Base-by-base conservation (phyloP, 2,797 vertebrate species). In the Epinephelus awoara region DNA sequence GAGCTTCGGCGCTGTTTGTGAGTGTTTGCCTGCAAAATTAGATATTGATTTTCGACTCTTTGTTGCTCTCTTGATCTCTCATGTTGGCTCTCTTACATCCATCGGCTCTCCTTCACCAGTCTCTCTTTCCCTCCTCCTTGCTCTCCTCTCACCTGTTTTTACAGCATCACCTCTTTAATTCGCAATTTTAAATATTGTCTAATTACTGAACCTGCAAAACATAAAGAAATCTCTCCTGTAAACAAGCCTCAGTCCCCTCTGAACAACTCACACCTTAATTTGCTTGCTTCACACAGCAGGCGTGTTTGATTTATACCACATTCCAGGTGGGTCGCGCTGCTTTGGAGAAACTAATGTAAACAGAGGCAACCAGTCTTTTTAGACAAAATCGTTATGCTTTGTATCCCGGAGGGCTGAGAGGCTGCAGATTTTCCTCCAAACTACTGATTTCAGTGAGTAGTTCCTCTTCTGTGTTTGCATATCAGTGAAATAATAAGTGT, bases 21-120 rank as follows among this genome's bases (percentile, higher is more conserved):
- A 72, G 79, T 85, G 83, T 88, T 86, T 86, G 85, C 64, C 61
- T 82, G 66, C 67, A 79, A 86, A 91, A 92, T 92, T 72, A 90
- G 62, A 84, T 90, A 91, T 92, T 77, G 91, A 90, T 91, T 90
- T 90, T 83, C 18, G 68, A 21, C 38, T 69, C 50, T 66, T 62
- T 77, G 72, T 75, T 75, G 56, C 69, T 46, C 52, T 52, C 67
- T 56, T 67, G 19, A 78, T 72, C 51, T 70, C 58, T 61, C 0
- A 6, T 64, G 70, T 67, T 76, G 61, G 21, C 29, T 84, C 47
- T 57, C 55, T 38, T 54, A 56, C 77, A 73, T 68, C 75, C 57
- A 29, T 56, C 5, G 27, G 29, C n/a, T 78, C 73, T 72, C 56
- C 64, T 40, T 86, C 54, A 66, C n/a, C 47, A 0, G 17, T 17